These are phyloP conservation scores for Apamea anceps DNA, from an alignment of 2,888 invertebrate species.

Conservation along the genomic window DNA sequence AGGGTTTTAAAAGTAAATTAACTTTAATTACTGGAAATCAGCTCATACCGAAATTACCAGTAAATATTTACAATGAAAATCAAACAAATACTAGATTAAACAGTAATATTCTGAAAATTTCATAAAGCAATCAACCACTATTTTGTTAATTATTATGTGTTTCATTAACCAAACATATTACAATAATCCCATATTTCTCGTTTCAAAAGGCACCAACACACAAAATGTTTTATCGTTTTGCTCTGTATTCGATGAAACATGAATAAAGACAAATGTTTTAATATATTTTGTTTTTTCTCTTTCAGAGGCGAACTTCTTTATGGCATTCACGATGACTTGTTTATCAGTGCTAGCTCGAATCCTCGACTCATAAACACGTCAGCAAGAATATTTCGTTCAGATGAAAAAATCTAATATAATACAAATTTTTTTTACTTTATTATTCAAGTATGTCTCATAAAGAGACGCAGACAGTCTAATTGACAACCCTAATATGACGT, in stretches of 20 bases:
- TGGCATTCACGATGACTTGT: slow-evolving; percentile 74
- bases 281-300: slow-evolving; percentile 59
- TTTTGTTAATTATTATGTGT: slow-evolving; percentile 28
- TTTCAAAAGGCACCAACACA: slow-evolving; percentile 5
- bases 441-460: slow-evolving; percentile 38
- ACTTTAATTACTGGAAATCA: neutral
- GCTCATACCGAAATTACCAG: neutral
- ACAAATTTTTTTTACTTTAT: slow-evolving; percentile 38
- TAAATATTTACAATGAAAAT: slow-evolving; percentile 13
- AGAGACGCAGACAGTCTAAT: slow-evolving; percentile 29
- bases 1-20: neutral
- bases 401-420: slow-evolving; percentile 47
- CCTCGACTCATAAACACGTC: slow-evolving; percentile 71
- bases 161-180: slow-evolving; percentile 24
- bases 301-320: slow-evolving; percentile 79
- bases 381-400: slow-evolving; percentile 27
- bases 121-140: slow-evolving; percentile 15
- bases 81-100: slow-evolving; percentile 15
- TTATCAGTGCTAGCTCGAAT: slow-evolving; percentile 79
- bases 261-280: slow-evolving; percentile 27
- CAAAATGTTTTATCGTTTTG: neutral
- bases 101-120: slow-evolving; percentile 17
- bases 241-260: slow-evolving; percentile 16
- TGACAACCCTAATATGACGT: slow-evolving; percentile 55
- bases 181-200: neutral